These are phyloP conservation scores for Cylloceria caligata DNA, from an alignment of 2,888 invertebrate species.

Conservation along the genomic window DNA sequence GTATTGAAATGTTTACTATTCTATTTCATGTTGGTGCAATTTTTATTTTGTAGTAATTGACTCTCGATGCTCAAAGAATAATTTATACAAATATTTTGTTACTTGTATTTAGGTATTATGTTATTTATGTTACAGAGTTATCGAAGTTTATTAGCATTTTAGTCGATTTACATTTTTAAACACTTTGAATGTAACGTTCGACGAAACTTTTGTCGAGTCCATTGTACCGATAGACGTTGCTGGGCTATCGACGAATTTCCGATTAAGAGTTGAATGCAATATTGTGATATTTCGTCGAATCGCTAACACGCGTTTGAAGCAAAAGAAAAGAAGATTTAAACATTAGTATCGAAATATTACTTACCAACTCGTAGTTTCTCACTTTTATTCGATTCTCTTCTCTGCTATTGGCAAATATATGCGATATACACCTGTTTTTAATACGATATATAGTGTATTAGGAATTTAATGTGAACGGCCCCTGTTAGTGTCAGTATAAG, in stretches of 20 bases:
- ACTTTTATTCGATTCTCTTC: slow-evolving; percentile 21
- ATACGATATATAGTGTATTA: slow-evolving; percentile 10
- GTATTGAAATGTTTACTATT: neutral
- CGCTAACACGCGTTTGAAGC: neutral
- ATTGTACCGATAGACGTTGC: neutral
- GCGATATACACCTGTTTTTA: neutral
- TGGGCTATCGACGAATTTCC: neutral
- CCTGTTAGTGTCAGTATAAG: too few species aligned
- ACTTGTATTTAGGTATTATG: slow-evolving; percentile 46
- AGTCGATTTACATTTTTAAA: too few species aligned
- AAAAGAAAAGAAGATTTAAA: neutral
- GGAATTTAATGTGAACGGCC: slow-evolving; percentile 35
- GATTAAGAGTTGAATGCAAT: slow-evolving; percentile 12
- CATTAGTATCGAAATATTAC: neutral
- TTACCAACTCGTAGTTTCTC: neutral
- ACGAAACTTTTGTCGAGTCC: neutral
- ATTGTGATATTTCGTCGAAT: slow-evolving; percentile 31
- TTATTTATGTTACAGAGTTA: slow-evolving; percentile 55
- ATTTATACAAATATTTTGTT: slow-evolving; percentile 52
- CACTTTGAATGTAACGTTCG: slow-evolving; percentile 8
- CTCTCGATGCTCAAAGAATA: slow-evolving; percentile 42
- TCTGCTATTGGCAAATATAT: neutral
- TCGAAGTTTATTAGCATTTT: slow-evolving; percentile 43
- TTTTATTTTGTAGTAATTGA: slow-evolving; percentile 31
- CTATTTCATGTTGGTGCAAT: slow-evolving; percentile 22